Evolutionary conservation across 2,797 vertebrate species (phyloP), one percentile per base, ranked within the genome.

Genomic region (Gambusia yucatana): DNA sequence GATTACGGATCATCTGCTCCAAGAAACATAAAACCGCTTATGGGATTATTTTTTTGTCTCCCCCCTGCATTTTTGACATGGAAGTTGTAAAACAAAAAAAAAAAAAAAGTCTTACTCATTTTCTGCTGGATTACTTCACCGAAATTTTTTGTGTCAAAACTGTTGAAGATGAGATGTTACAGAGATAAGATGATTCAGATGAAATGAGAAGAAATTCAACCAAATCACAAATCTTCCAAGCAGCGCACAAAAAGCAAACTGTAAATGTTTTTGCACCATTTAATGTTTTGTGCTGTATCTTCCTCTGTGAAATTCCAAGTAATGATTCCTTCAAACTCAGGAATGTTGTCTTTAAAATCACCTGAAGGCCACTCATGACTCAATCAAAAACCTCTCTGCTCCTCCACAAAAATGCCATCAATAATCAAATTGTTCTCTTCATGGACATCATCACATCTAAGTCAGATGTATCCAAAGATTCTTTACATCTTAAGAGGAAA

Each of bases 341-440:
- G 47, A 86, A 87, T 87, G 87, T 88, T 20, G 36, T 75, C 4
- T 76, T 46, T 77, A 71, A 81, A 75, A 41, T 76, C 63, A 73
- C 76, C 76, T 57, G 22, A 28, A 70, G 87, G 80, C 77, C 55
- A 28, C 71, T 76, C 85, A 47, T 91, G 80, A 81, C 47, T 86
- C 69, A 77, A 63, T 70, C 76, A 88, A 92, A 87, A 41, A 88
- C 84, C 30, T 81, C 73, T 48, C 36, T 75, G 76, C 82, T 59
- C 57, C 28, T 82, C 79, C 79, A 83, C 69, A 71, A 61, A 77
- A 57, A 80, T 72, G 61, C 77, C 52, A 41, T 50, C 61, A 65
- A 80, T 25, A 82, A 36, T 44, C 70, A 17, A 77, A 59, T 46
- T 17, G 20, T 46, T 36, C 73, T 70, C 48, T 59, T 82, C 61